phyloP scores from a whole-genome alignment of 2,113 vertebrate species.

The Sylvilagus bachmani region DNA sequence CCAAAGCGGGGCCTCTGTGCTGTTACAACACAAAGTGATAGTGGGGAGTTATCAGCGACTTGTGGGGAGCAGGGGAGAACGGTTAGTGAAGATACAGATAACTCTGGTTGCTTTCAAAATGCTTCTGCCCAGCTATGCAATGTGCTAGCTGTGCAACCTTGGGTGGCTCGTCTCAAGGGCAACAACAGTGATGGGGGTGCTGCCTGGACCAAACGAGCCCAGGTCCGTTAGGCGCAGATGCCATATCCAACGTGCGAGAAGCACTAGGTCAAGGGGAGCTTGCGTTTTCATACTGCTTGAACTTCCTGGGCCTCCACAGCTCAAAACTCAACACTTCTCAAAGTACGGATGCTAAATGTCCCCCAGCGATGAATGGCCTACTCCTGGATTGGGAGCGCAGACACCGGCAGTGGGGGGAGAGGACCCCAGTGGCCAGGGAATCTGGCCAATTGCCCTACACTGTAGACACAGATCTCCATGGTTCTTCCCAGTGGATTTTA shows the following conservation, averaged over 20 bases:
- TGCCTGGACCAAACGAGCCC: no score
- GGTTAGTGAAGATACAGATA: not conserved
- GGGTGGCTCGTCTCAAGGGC: not conserved
- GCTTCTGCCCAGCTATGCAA: not conserved
- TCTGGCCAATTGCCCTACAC: not conserved
- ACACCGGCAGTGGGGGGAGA: rapidly evolving
- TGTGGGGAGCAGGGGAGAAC: not conserved
- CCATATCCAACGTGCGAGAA: not conserved
- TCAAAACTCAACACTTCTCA: slow-evolving; percentile 9
- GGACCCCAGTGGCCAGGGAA: not conserved
- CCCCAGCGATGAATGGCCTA: not conserved
- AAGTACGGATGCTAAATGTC: not conserved
- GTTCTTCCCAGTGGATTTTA: not conserved
- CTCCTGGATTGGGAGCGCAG: not conserved
- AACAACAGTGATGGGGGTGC: not conserved
- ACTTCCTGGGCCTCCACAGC: not conserved
- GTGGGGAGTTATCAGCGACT: not conserved
- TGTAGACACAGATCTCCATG: not conserved
- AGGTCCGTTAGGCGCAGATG: not conserved
- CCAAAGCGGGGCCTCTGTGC: not conserved
- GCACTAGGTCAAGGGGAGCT: not conserved
- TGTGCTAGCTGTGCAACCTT: not conserved
- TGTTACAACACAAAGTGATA: not conserved
- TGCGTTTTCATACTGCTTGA: not conserved
- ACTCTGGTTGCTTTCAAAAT: not conserved